Conservation (phyloP, 2,113 vertebrate genomes). For the Tenebrosternarchus preto region DNA sequence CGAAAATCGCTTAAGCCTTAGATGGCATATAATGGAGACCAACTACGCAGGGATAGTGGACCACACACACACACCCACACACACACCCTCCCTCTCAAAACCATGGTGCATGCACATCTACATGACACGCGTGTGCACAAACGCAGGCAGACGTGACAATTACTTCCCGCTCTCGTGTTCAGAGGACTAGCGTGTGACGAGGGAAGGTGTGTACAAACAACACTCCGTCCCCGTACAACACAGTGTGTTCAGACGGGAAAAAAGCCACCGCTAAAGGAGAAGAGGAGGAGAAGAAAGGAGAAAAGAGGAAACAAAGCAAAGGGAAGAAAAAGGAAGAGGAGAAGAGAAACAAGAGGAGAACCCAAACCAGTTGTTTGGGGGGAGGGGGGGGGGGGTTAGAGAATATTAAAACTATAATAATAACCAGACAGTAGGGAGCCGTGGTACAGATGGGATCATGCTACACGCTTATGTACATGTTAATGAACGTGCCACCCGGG, state of each 20-base stretch:
- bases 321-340: neutral
- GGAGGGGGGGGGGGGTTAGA: neutral
- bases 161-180: conserved; percentile 22
- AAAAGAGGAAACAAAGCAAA: neutral
- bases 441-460: conserved; percentile 19
- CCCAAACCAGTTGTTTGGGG: neutral
- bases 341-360: neutral
- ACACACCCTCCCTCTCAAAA: conserved; percentile 9
- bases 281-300: neutral
- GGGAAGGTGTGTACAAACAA: neutral
- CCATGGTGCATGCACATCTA: too few relatives aligned
- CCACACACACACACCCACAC: conserved; percentile 24
- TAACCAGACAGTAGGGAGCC: neutral
- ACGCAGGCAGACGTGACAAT: conserved; percentile 31
- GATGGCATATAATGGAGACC: too few relatives aligned
- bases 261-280: neutral
- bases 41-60: too few relatives aligned
- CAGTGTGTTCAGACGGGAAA: too few relatives aligned
- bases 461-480: conserved; percentile 29
- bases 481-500: conserved; percentile 22
- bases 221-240: too few relatives aligned
- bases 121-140: too few relatives aligned
- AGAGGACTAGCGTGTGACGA: conserved; percentile 5
- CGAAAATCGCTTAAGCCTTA: too few relatives aligned
- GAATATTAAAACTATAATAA: conserved; percentile 3